Evolutionary conservation across 1,140 invertebrate genomes (phyloP).

Genomic region (Aphis gossypii): DNA sequence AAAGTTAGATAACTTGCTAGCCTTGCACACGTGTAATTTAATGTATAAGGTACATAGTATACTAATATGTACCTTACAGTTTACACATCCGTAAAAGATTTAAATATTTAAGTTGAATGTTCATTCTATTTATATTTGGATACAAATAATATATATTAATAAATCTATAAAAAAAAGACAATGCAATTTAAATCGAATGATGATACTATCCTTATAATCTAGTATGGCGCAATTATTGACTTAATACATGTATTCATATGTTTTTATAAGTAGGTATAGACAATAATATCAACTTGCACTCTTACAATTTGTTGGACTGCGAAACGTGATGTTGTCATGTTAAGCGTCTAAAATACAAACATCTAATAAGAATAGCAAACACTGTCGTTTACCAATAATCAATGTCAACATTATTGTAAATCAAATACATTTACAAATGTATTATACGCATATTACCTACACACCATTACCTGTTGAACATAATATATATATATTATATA

Average conservation of each 20-base stretch:
- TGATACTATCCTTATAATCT: background rate
- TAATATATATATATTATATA: background rate
- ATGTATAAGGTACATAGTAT: no score
- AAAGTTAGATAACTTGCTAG: background rate
- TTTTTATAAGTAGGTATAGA: background rate
- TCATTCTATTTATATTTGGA: background rate
- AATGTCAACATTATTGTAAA: background rate
- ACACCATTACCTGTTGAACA: background rate
- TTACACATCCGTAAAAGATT: background rate
- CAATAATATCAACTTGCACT: background rate
- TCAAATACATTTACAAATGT: background rate
- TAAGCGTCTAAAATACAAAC: background rate
- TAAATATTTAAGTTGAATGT: background rate
- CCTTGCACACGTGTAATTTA: background rate
- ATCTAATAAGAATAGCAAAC: background rate
- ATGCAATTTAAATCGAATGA: background rate
- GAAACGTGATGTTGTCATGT: background rate
- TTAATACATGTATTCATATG: background rate
- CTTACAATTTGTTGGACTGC: background rate
- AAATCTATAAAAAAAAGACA: background rate
- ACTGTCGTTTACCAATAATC: background rate
- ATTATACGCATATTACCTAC: background rate
- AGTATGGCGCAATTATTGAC: background rate
- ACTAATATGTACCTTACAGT: no score
- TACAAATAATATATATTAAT: background rate